Evolutionary conservation across 2,888 invertebrate species (phyloP).

Genomic region (Drosophila neonasuta): DNA sequence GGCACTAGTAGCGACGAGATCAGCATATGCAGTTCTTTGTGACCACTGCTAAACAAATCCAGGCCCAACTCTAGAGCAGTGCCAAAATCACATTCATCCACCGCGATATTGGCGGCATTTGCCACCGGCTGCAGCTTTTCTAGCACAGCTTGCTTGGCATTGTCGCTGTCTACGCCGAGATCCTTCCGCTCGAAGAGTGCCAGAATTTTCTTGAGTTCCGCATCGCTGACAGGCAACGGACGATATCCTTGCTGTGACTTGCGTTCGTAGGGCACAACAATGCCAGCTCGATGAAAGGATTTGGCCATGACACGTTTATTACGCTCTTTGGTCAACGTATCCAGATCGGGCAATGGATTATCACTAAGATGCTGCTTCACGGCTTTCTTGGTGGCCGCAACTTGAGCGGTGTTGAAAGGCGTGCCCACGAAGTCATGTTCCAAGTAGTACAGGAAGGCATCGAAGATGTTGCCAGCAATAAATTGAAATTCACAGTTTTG

Average conservation of each 20-base stretch:
- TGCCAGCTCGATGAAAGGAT: constrained; percentile 91
- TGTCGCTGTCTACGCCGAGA: constrained; percentile 64
- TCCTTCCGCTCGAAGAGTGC: constrained; percentile 84
- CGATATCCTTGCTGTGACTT: constrained; percentile 94
- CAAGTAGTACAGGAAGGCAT: constrained; percentile 78
- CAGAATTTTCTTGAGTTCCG: constrained; percentile 87
- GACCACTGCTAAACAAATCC: constrained; percentile 91
- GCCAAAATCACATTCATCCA: constrained; percentile 97
- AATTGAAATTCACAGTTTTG: constrained; percentile 88
- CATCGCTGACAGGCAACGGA: constrained; percentile 86
- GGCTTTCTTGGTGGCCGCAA: constrained; percentile 85
- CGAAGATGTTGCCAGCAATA: constrained; percentile 84
- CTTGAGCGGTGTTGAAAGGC: constrained; percentile 86
- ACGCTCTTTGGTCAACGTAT: constrained; percentile 85
- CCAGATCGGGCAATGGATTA: constrained; percentile 84
- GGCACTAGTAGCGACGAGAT: constrained; percentile 86
- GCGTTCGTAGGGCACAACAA: constrained; percentile 92
- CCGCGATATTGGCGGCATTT: constrained; percentile 87
- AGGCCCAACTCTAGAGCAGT: constrained; percentile 94
- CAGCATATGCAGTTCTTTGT: constrained; percentile 86
- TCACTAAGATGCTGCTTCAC: constrained; percentile 86
- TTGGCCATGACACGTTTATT: constrained; percentile 86
- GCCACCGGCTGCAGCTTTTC: constrained; percentile 91
- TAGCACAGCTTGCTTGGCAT: constrained; percentile 85
- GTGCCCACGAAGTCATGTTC: constrained; percentile 78